Conservation (phyloP, 2,797 vertebrate species). For the Macropodus opercularis region DNA sequence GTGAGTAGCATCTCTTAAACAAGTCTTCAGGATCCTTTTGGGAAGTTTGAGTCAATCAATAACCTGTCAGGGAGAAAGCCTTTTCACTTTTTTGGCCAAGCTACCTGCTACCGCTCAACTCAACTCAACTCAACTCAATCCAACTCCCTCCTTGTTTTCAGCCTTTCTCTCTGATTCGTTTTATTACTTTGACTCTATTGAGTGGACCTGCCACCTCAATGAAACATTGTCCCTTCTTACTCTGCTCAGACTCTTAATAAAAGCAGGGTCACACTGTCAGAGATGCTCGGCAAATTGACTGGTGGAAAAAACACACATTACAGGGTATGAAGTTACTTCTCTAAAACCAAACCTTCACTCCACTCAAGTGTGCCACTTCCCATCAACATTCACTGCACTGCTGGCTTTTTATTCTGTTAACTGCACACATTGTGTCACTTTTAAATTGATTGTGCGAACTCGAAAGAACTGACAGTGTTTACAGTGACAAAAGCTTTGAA, state of each 20-base stretch:
- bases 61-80: slow-evolving; percentile 66
- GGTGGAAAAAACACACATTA: slow-evolving; percentile 51
- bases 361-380: slow-evolving; percentile 32
- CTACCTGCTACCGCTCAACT: slow-evolving; percentile 52
- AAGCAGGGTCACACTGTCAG: slow-evolving; percentile 70
- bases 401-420: slow-evolving; percentile 34
- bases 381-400: slow-evolving; percentile 17
- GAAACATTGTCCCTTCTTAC: slow-evolving; percentile 61
- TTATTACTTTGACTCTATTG: slow-evolving; percentile 72
- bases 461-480: neutral
- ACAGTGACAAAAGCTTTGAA: slow-evolving; percentile 10
- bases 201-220: slow-evolving; percentile 62
- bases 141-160: slow-evolving; percentile 55
- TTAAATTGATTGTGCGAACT: slow-evolving; percentile 28
- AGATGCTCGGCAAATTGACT: slow-evolving; percentile 69
- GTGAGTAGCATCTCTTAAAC: slow-evolving; percentile 34
- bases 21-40: slow-evolving; percentile 52
- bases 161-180: slow-evolving; percentile 57
- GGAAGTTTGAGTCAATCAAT: slow-evolving; percentile 71
- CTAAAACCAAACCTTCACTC: slow-evolving; percentile 48
- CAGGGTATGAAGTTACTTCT: slow-evolving; percentile 54
- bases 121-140: slow-evolving; percentile 63
- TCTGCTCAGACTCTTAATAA: slow-evolving; percentile 66
- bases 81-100: slow-evolving; percentile 59
- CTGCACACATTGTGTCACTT: slow-evolving; percentile 27